Evolutionary conservation across 1,140 invertebrate species (phyloP), one percentile per base, ranked within the genome.

Genomic region (Aphidius ervi): DNA sequence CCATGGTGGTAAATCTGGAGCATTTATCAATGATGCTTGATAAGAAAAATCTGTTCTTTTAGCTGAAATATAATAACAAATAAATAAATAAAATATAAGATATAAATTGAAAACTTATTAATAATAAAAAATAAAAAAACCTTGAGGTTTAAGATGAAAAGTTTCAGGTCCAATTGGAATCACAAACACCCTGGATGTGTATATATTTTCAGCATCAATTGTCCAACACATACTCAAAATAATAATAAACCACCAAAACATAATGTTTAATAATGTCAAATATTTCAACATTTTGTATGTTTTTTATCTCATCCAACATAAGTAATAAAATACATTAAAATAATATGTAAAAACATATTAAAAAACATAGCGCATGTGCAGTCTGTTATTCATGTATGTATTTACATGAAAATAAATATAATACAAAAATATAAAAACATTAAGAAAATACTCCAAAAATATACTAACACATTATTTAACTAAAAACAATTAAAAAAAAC

Each of bases 1-100:
- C 92, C 92, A 94, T 8, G 82, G 77, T 2, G 92, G 92, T 49
- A 95, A 79, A 78, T 94, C 92, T 0, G 92, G 91, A 52, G 87
- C 84, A 66, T 87, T 83, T 1, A 84, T 62, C 23, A 91, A 70
- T 1, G 87, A 86, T 0, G 87, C 82, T 65, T 86, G 85, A 70
- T 88, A 89, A 5, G 83, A 82, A 67, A 85, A 88, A 58, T 87
- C 84, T n/a, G 48, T 65, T 84, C 81, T 74, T 62, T 79, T 82
- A 66, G 77, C 82, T 83, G n/a, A 5, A 50, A 55, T 37, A 6
- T 20, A 48, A 9, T 43, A 7, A 43, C 42, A 9, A 43, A 43
- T 43, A 43, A 43, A 43, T 8, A 3, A 10, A 8, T 43, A 2
- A 43, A 7, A 43, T 3, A 43, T 43, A 8, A 7, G 42, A 43